Conservation (phyloP, 2,888 invertebrate genomes). For the Mamestra brassicae region DNA sequence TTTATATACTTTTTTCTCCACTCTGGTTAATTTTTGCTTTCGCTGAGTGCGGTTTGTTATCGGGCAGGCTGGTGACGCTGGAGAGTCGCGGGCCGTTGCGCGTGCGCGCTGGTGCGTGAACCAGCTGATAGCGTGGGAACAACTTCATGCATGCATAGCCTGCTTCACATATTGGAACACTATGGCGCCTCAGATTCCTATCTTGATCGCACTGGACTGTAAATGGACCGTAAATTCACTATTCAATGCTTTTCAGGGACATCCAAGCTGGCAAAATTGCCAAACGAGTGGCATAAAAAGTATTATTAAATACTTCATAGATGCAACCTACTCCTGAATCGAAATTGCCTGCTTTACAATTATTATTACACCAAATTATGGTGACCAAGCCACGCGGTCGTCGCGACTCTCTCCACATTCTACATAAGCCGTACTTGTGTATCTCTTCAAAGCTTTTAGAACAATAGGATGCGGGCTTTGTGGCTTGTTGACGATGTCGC, state of each 20-base stretch:
- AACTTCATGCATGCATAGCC: constrained; percentile 75
- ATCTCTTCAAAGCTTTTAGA: constrained; percentile 78
- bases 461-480: constrained; percentile 85
- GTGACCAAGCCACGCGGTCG: constrained; percentile 21
- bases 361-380: constrained; percentile 30
- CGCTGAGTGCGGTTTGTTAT: constrained; percentile 60
- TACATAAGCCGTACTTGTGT: constrained; percentile 64
- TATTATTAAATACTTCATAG: neutral
- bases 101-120: constrained; percentile 83
- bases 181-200: constrained; percentile 60
- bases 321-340: neutral
- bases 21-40: constrained; percentile 21
- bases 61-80: constrained; percentile 70
- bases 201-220: constrained; percentile 33
- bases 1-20: constrained; percentile 22
- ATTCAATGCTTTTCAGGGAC: constrained; percentile 17
- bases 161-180: constrained; percentile 51
- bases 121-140: constrained; percentile 89
- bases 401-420: constrained; percentile 67
- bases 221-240: constrained; percentile 28
- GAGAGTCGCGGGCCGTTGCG: constrained; percentile 77
- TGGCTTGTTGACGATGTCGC: constrained; percentile 70
- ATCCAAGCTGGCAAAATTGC: constrained; percentile 1
- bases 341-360: constrained; percentile 1
- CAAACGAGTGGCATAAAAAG: neutral